Conservation (phyloP, 2,113 vertebrate species). For the Amazona vittata region DNA sequence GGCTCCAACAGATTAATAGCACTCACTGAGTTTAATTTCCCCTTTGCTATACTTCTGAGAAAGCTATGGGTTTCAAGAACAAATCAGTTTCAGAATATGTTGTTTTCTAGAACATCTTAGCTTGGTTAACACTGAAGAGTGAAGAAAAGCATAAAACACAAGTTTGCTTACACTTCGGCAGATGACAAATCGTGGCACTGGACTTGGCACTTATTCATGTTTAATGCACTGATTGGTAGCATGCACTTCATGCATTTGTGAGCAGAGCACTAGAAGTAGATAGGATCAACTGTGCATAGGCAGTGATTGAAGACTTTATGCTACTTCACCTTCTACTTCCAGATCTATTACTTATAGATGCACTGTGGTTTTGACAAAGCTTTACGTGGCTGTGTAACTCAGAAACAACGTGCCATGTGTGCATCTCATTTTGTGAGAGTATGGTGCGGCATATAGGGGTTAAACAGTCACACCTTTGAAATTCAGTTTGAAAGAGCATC, state of each 20-base stretch:
- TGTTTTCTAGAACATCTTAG: not conserved
- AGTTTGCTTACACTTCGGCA: not conserved
- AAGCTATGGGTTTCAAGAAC: not conserved
- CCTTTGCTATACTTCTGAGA: not conserved
- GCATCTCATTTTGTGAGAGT: not conserved
- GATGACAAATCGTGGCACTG: not conserved
- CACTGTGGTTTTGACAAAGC: not conserved
- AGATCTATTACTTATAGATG: not conserved
- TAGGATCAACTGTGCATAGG: not conserved
- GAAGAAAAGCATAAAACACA: not conserved
- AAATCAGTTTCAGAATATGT: not conserved
- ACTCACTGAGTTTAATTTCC: not conserved
- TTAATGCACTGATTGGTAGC: not conserved
- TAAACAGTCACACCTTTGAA: constrained; percentile 51
- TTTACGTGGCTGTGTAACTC: not conserved
- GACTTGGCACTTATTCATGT: not conserved
- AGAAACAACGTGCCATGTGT: not conserved
- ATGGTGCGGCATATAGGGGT: not conserved
- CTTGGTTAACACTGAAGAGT: not conserved
- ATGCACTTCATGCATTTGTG: constrained; percentile 63
- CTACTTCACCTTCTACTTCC: not conserved
- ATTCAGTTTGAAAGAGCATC: constrained; percentile 61
- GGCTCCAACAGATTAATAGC: not conserved
- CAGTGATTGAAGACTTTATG: not conserved
- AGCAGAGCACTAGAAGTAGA: not conserved